A percentile compares a stretch with the other conserved stretches of the same genome.
Conservation (phyloP, 2,797 vertebrate genomes). For the Rhinichthys osculus region DNA sequence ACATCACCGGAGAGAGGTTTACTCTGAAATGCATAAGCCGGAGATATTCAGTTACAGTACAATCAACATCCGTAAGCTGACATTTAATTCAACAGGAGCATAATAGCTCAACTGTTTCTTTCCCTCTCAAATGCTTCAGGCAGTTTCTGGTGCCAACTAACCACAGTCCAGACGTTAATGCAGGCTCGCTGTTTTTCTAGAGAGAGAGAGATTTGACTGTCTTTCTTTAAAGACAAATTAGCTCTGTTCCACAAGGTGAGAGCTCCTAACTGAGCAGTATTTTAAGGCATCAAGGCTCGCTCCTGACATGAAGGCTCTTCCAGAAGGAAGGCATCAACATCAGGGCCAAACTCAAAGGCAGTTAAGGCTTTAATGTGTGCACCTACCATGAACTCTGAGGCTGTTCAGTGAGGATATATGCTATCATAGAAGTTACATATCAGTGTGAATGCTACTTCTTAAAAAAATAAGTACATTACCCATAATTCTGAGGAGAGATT, state of each 20-base stretch:
- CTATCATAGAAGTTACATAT: not conserved
- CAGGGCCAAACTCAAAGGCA: not conserved
- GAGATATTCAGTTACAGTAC: slow-evolving; percentile 56
- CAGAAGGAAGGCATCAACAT: not conserved
- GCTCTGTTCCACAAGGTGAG: not conserved
- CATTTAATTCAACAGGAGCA: slow-evolving; percentile 61
- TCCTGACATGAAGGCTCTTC: not conserved
- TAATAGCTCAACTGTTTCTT: slow-evolving; percentile 42
- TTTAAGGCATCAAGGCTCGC: not conserved
- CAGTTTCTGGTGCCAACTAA: slow-evolving; percentile 45
- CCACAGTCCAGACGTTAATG: slow-evolving; percentile 47
- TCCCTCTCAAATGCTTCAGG: slow-evolving; percentile 47
- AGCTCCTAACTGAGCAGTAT: not conserved
- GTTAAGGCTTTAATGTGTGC: not conserved
- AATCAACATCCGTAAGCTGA: slow-evolving; percentile 61
- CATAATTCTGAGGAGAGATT: not conserved
- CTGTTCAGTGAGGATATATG: not conserved
- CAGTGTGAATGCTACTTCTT: not conserved
- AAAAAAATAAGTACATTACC: not conserved
- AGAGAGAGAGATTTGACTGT: slow-evolving; percentile 9
- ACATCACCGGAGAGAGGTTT: slow-evolving; percentile 46
- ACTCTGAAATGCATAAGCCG: slow-evolving; percentile 49
- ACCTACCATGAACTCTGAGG: not conserved
- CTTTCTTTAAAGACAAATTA: slow-evolving; percentile 49
- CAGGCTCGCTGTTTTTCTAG: slow-evolving; percentile 23